Conservation (phyloP, 2,113 vertebrate genomes). For the Conger conger region DNA sequence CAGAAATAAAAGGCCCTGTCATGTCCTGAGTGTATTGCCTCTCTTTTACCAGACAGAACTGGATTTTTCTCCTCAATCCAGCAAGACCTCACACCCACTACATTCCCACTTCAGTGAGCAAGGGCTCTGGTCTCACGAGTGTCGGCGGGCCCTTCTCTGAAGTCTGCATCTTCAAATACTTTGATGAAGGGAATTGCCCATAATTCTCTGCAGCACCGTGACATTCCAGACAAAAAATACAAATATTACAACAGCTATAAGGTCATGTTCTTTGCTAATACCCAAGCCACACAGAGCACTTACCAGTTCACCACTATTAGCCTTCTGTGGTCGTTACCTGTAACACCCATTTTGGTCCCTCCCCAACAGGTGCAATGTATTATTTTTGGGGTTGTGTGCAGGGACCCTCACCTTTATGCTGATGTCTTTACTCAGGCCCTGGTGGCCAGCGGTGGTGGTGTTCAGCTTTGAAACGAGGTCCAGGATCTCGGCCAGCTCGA, state of each 20-base stretch:
- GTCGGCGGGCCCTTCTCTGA: too few relatives aligned
- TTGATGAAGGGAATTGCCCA: too few relatives aligned
- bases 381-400: background rate
- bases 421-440: slow-evolving; percentile 16
- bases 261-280: background rate
- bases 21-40: too few relatives aligned
- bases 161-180: too few relatives aligned
- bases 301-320: too few relatives aligned
- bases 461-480: slow-evolving; percentile 60
- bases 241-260: background rate
- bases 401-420: slow-evolving; percentile 42
- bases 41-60: too few relatives aligned
- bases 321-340: background rate
- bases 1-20: too few relatives aligned
- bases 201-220: too few relatives aligned
- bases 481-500: slow-evolving; percentile 59
- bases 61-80: too few relatives aligned
- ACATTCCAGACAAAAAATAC: background rate
- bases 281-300: background rate
- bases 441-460: slow-evolving; percentile 25
- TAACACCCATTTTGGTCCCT: background rate
- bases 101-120: too few relatives aligned
- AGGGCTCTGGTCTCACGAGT: too few relatives aligned
- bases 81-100: too few relatives aligned
- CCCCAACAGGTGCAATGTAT: background rate